A percentile compares a stretch with the other conserved stretches of the same genome.
Conservation (phyloP, 2,797 vertebrate genomes). For the Acipenser ruthenus region DNA sequence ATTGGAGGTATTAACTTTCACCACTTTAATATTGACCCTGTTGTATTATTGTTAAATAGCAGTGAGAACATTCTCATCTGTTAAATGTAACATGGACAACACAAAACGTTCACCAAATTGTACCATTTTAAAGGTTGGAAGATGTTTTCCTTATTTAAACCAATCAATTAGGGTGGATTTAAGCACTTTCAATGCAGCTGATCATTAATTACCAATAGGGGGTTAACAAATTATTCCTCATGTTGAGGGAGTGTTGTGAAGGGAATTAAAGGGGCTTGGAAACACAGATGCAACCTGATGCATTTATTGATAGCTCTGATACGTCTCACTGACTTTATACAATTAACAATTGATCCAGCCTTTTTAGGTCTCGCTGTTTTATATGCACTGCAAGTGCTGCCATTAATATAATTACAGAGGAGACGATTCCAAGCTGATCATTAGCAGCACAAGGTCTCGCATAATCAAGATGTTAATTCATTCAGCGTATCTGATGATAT, state of each 20-base stretch:
- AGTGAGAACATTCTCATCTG: too few relatives aligned
- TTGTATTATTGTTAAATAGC: too few relatives aligned
- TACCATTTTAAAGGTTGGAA: too few relatives aligned
- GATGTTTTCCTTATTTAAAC: too few relatives aligned
- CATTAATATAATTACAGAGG: constrained; percentile 73
- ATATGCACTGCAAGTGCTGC: constrained; percentile 63
- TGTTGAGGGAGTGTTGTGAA: constrained; percentile 24
- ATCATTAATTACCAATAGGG: constrained; percentile 15
- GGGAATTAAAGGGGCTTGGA: constrained; percentile 54
- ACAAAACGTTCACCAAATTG: too few relatives aligned
- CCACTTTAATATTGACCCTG: too few relatives aligned
- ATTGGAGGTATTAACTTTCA: too few relatives aligned
- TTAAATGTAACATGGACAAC: too few relatives aligned
- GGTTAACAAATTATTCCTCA: constrained; percentile 40
- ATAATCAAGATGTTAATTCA: constrained; percentile 43
- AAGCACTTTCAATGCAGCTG: background rate
- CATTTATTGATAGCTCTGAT: constrained; percentile 77
- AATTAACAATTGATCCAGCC: constrained; percentile 89
- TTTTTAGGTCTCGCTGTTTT: constrained; percentile 53
- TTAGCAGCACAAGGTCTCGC: constrained; percentile 49
- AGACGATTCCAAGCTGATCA: constrained; percentile 47
- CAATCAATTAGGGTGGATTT: background rate
- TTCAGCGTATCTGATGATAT: constrained; percentile 16
- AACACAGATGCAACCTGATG: constrained; percentile 71
- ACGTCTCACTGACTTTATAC: constrained; percentile 78